A percentile compares a stretch with the other conserved stretches of the same genome.
phyloP scores from a whole-genome alignment of 2,888 invertebrate genomes.

The Caradrina kadenii region DNA sequence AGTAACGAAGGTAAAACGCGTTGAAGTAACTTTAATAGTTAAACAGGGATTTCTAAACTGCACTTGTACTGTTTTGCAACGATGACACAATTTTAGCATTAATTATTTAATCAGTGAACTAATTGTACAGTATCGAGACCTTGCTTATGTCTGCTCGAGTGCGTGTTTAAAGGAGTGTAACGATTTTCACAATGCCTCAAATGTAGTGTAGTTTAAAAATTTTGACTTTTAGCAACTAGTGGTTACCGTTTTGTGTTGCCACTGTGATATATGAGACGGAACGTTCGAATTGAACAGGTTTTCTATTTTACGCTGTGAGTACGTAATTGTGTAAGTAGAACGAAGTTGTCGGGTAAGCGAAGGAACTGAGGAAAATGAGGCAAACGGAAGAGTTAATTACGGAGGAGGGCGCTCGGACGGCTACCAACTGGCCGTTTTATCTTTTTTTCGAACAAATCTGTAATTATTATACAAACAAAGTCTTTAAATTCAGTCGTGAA shows the following conservation, averaged over 20 bases:
- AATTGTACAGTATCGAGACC: conserved; percentile 63
- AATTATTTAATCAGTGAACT: conserved; percentile 66
- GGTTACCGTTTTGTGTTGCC: conserved; percentile 35
- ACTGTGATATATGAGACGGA: conserved; percentile 49
- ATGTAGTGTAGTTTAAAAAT: conserved; percentile 33
- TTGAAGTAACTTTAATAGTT: conserved; percentile 64
- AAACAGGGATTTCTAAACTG: conserved; percentile 64
- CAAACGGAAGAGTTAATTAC: conserved; percentile 46
- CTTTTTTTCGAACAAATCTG: conserved; percentile 15
- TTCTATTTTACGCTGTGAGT: conserved; percentile 34
- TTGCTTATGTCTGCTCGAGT: conserved; percentile 57
- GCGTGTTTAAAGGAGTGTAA: conserved; percentile 55
- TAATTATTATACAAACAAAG: conserved; percentile 2
- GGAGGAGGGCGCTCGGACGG: conserved; percentile 18
- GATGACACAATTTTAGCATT: conserved; percentile 62
- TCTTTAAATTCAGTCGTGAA: conserved; percentile 2
- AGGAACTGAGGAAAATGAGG: conserved; percentile 40
- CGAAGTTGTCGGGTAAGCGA: conserved; percentile 34
- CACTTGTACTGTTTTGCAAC: conserved; percentile 63
- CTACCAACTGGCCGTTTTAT: conserved; percentile 20
- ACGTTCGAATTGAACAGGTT: conserved; percentile 39
- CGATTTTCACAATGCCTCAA: conserved; percentile 57
- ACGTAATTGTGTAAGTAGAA: conserved; percentile 40
- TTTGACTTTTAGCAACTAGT: conserved; percentile 30
- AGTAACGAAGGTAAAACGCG: conserved; percentile 76